Conservation (phyloP, 2,888 invertebrate species). For the Oligia strigilis region DNA sequence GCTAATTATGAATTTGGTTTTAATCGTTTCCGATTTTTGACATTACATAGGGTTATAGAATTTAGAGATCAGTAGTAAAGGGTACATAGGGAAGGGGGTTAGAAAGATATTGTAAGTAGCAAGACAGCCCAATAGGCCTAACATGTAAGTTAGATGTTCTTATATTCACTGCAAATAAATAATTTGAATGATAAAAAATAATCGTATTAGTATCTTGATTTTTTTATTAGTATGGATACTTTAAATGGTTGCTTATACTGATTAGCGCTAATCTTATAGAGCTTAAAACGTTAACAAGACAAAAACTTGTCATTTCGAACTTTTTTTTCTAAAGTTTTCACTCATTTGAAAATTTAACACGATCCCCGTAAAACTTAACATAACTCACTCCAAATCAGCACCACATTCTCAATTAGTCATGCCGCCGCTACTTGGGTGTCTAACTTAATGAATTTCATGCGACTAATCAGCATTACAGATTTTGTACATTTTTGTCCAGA, state of each 20-base stretch:
- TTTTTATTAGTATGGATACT: neutral
- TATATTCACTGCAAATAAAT: neutral
- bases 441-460: conserved; percentile 82
- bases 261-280: neutral
- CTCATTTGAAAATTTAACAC: conserved; percentile 42
- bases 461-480: conserved; percentile 76
- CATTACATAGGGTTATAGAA: neutral
- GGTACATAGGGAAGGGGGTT: neutral
- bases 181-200: neutral
- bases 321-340: conserved; percentile 39
- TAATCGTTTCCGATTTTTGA: neutral
- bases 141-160: neutral
- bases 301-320: neutral
- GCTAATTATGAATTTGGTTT: neutral
- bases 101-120: neutral
- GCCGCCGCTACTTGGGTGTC: conserved; percentile 84
- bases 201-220: neutral
- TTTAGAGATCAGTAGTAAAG: neutral
- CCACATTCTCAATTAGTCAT: conserved; percentile 75
- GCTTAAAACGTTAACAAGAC: conserved; percentile 1
- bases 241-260: neutral
- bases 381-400: conserved; percentile 65
- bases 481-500: conserved; percentile 74
- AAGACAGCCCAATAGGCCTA: too few relatives aligned
- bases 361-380: conserved; percentile 42